Percentiles rank a stretch among this genome's conserved stretches.
Evolutionary conservation across 2,888 invertebrate species (phyloP).

Genomic region (Blastobasis adustella): DNA sequence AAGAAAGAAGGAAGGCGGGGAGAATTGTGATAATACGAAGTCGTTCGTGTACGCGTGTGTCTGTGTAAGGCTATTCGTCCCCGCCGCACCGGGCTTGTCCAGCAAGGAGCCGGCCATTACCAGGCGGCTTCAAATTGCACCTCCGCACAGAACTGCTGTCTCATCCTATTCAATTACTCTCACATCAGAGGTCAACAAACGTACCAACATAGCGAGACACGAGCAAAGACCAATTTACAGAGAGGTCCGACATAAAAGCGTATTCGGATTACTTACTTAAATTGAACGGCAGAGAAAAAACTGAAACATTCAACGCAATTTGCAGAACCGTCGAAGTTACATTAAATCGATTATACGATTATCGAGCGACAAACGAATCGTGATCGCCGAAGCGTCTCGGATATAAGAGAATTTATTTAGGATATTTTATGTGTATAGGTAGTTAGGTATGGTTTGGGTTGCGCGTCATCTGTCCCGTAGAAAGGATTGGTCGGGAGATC

Average conservation of each 20-base stretch:
- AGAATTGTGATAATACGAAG: not conserved
- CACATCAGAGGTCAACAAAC: conserved; percentile 33
- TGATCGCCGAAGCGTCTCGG: conserved; percentile 18
- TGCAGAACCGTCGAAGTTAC: conserved; percentile 12
- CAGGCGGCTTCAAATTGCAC: conserved; percentile 44
- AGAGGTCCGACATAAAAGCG: conserved; percentile 3
- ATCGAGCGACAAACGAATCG: conserved; percentile 9
- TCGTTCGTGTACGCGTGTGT: not conserved
- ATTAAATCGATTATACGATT: conserved; percentile 10
- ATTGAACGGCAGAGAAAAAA: conserved; percentile 2
- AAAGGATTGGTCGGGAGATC: conserved; percentile 16
- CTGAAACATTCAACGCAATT: conserved; percentile 7
- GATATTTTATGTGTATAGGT: conserved; percentile 1
- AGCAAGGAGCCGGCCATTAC: conserved; percentile 39
- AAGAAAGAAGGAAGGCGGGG: no score
- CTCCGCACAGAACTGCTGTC: conserved; percentile 47
- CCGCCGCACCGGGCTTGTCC: conserved; percentile 29
- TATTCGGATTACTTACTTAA: conserved; percentile 4
- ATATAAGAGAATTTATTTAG: conserved; percentile 5
- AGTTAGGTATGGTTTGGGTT: not conserved
- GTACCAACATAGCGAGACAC: conserved; percentile 12
- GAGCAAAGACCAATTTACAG: no score
- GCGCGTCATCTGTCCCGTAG: conserved; percentile 14
- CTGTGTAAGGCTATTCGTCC: conserved; percentile 24
- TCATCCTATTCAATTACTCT: conserved; percentile 54